Base-by-base conservation (phyloP, 2,888 invertebrate species). In the Xestobium rufovillosum region DNA sequence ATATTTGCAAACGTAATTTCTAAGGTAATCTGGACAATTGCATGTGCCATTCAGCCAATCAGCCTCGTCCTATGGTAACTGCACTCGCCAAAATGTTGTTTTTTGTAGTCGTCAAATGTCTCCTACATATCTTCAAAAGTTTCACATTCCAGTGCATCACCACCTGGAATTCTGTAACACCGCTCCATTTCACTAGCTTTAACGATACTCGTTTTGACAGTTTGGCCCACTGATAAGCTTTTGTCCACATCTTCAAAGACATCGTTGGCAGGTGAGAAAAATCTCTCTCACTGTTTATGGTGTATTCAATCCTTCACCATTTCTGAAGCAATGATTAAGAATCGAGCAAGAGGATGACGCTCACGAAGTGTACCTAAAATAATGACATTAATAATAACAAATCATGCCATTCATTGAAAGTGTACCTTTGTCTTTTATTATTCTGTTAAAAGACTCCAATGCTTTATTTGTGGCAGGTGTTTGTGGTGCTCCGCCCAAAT, bases 41-140 rank as follows among this genome's bases (percentile, higher is more conserved):
- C 39, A 39, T 35, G 4, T 39, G 17, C 23, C 35, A 14, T 35
- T 17, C 15, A 10, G 13, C 39, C 39, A 39, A 17, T 35, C 30
- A 15, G 19, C 29, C 31, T 35, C 31, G 19, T 35, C 26, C 16
- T 13, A 23, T 25, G 39, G 34, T 23, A 34, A 17, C 25, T 13
- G 10, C 34, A 35, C 29, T 19, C 17, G 16, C 35, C 29, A 35
- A 34, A 27, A 27, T 14, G 27, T 14, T 26, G 26, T 14, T 34
- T 15, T 12, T 36, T 36, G 23, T 17, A 36, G n/a, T 36, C 36
- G 23, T 36, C 36, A 36, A 36, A 30, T 3, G 4, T 11, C 10
- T 30, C 30, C 15, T 12, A n/a, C n/a, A n/a, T n/a, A n/a, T n/a
- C n/a, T n/a, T n/a, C n/a, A n/a, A n/a, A n/a, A n/a, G n/a, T n/a